phyloP scores from a whole-genome alignment of 2,113 vertebrate genomes.

The Leptodactylus fuscus region DNA sequence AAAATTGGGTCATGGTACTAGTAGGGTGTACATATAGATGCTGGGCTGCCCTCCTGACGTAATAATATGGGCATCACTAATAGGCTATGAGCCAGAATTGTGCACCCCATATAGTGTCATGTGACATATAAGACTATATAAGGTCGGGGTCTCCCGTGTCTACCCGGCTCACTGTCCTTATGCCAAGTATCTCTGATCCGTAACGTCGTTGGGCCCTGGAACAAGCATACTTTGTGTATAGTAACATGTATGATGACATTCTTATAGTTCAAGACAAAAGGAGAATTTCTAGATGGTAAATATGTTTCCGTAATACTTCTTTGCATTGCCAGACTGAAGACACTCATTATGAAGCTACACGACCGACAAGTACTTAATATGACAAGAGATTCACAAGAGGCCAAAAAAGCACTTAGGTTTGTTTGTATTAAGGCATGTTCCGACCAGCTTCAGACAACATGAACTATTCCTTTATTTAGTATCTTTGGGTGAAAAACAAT shows the following conservation, averaged over 20 bases:
- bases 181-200: neutral
- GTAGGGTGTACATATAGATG: no score
- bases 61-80: no score
- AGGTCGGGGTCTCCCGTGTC: no score
- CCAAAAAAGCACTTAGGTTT: constrained; percentile 53
- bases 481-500: constrained; percentile 43
- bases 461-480: constrained; percentile 21
- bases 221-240: no score
- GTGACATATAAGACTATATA: no score
- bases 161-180: neutral
- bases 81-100: no score
- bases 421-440: constrained; percentile 42
- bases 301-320: neutral
- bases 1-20: no score
- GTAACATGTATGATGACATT: neutral
- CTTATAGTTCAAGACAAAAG: neutral
- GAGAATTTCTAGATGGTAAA: constrained; percentile 22
- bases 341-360: constrained; percentile 16
- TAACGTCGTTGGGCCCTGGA: neutral
- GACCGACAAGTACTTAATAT: neutral
- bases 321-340: constrained; percentile 12
- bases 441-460: constrained; percentile 3
- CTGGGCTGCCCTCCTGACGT: no score
- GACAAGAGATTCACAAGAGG: constrained; percentile 41
- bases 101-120: no score